Conservation (phyloP, 2,113 vertebrate species). For the Rhea americana region DNA sequence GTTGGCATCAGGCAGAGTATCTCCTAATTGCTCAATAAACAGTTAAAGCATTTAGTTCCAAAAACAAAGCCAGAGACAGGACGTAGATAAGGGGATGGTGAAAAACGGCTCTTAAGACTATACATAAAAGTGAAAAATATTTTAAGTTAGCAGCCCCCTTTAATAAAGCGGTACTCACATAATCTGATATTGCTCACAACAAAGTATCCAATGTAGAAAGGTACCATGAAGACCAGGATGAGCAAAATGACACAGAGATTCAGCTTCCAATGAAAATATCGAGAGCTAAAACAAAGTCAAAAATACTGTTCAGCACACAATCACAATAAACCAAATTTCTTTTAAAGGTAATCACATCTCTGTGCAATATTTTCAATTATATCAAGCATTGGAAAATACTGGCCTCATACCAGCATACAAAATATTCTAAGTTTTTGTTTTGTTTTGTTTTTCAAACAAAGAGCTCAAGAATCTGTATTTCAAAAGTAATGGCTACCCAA, state of each 20-base stretch:
- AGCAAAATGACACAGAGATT: conserved; percentile 96
- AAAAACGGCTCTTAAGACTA: background rate
- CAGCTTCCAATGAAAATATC: conserved; percentile 99
- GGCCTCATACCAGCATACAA: background rate
- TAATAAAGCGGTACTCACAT: conserved; percentile 80
- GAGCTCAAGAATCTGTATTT: background rate
- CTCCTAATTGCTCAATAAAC: background rate
- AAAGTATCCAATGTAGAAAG: conserved; percentile 98
- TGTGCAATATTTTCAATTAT: background rate
- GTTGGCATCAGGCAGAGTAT: background rate
- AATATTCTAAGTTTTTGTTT: background rate
- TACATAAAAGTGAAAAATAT: too few species aligned
- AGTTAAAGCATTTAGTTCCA: background rate
- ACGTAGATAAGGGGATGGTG: accelerated
- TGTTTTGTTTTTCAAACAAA: background rate
- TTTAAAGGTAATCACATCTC: background rate
- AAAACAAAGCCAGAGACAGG: background rate
- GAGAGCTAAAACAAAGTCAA: conserved; percentile 82
- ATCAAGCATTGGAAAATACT: background rate
- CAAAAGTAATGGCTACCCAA: background rate
- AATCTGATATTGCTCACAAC: conserved; percentile 97
- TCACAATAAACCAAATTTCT: background rate
- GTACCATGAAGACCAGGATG: conserved; percentile 95
- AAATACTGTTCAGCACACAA: background rate
- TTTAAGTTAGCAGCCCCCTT: background rate